Base-by-base conservation (phyloP, 2,797 vertebrate genomes). In the Novumbra hubbsi region DNA sequence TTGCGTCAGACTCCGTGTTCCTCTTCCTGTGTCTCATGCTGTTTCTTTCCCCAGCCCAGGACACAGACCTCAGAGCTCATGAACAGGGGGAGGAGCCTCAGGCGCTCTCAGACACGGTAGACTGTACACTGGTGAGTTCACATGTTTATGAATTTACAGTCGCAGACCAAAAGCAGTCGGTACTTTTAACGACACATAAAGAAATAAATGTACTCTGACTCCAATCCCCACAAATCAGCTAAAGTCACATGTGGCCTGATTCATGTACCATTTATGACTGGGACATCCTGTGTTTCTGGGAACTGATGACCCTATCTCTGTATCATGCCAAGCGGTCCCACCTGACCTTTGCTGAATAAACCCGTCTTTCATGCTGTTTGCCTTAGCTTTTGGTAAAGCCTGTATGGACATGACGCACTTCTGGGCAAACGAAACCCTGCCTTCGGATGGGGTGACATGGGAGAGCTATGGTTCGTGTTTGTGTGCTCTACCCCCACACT, bases 281-380 rank as follows among this genome's bases (percentile, higher is more conserved):
- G 28, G 63, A 32, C 27, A 64, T 16, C 4, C 17, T 19, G 12
- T 34, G 27, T 65, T 30, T 34, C 63, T 65, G 63, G 63, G 30
- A 65, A 65, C 27, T 28, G 3, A 32, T 65, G 16, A 32, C 30
- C 15, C 17, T 34, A 30, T 30, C 30, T 9, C 55, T 60, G 21
- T 60, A 24, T 4, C 52, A 60, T 11, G 21, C 55, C 55, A 21
- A 30, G 60, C 60, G 16, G 28, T 65, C 27, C 17, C 63, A 69
- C 66, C 45, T 67, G 79, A 66, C 73, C 71, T 50, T 50, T 69
- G 17, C 21, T 71, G 45, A n/a, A 30, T 76, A 78, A 76, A 76
- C 73, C 65, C 27, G 11, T 32, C 7, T 64, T 65, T 32, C 30
- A 65, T 17, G 74, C 72, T 68, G 68, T 21, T 78, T 12, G 19